Evolutionary conservation across 2,888 invertebrate genomes (phyloP).

Genomic region (Aphidoletes aphidimyza): DNA sequence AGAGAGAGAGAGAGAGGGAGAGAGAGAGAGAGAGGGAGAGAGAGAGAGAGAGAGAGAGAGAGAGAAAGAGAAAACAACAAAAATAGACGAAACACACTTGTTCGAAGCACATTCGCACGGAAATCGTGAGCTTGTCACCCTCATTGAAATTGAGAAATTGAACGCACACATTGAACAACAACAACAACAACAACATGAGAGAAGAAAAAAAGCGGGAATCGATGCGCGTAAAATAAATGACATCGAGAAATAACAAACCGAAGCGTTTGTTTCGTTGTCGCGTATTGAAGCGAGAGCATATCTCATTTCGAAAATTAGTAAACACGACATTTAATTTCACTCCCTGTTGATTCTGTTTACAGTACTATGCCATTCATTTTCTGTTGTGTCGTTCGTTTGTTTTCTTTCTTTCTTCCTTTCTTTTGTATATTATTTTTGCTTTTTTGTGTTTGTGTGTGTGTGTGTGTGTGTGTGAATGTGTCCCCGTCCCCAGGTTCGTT

Average conservation of each 20-base stretch:
- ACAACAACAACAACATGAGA: too few species aligned
- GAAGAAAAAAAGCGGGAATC: not conserved
- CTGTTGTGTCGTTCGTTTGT: not conserved
- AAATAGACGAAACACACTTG: too few species aligned
- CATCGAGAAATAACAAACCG: not conserved
- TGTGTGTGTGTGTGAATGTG: not conserved
- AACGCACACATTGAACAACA: too few species aligned
- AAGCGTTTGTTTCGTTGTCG: not conserved
- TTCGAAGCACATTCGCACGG: too few species aligned
- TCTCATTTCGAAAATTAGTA: constrained; percentile 47
- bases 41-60: too few species aligned
- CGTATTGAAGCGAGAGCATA: not conserved
- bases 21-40: too few species aligned
- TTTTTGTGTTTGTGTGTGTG: not conserved
- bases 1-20: too few species aligned
- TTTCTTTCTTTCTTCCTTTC: not conserved
- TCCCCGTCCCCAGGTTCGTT: not conserved
- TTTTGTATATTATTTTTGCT: not conserved
- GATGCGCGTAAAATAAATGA: not conserved
- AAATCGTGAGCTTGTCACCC: too few species aligned
- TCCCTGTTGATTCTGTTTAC: constrained; percentile 43
- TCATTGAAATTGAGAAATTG: too few species aligned
- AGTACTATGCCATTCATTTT: not conserved
- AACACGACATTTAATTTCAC: constrained; percentile 44
- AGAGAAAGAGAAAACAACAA: too few species aligned